Conservation (phyloP, 2,113 vertebrate genomes). For the Calonectris borealis region DNA sequence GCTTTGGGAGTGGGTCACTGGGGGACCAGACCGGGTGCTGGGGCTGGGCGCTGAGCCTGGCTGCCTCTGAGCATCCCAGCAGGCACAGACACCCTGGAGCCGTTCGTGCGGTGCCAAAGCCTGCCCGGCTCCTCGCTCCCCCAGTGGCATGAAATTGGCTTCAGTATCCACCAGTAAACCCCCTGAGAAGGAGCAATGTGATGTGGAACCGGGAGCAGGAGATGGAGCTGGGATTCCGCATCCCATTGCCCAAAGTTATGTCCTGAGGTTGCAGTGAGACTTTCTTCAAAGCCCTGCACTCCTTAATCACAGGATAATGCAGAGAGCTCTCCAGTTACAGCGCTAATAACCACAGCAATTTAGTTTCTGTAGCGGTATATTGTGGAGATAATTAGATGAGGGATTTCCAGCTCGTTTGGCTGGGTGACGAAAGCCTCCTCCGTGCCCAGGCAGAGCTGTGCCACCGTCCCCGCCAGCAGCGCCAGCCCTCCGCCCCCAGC, state of each 20-base stretch:
- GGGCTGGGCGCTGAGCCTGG: no score
- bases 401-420: conserved; percentile 19
- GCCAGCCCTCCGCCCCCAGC: background rate
- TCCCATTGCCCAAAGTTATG: background rate
- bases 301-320: background rate
- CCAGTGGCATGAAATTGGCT: background rate
- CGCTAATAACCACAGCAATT: background rate
- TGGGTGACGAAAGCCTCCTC: background rate
- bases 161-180: background rate
- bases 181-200: background rate
- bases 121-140: background rate
- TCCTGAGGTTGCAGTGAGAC: background rate
- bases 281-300: background rate
- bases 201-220: background rate
- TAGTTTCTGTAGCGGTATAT: background rate
- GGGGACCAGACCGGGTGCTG: background rate
- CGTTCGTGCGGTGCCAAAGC: rapidly evolving
- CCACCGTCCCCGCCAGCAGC: rapidly evolving
- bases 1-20: background rate
- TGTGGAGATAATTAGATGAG: background rate
- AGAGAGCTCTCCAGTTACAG: background rate
- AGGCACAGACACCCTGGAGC: background rate
- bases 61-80: background rate
- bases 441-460: background rate
- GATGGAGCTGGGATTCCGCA: background rate